Evolutionary conservation across 1,140 invertebrate species (phyloP).

Genomic region (Sipha flava): DNA sequence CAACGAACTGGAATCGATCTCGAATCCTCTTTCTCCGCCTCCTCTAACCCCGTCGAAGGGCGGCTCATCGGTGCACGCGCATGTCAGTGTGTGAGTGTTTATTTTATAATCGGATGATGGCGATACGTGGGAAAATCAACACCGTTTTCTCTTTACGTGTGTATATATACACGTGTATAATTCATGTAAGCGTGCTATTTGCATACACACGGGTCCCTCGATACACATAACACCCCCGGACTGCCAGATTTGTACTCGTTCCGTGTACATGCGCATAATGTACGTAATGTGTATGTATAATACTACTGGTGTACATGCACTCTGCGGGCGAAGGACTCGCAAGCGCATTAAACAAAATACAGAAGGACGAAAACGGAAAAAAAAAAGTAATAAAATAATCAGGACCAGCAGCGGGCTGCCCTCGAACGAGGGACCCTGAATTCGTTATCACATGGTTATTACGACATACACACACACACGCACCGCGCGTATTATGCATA

Average conservation of each 20-base stretch:
- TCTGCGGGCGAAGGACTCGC: background rate
- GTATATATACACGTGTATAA: no score
- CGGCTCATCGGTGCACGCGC: no score
- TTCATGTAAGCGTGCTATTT: conserved; percentile 24
- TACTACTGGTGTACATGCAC: background rate
- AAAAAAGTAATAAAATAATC: background rate
- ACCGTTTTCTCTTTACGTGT: conserved; percentile 17
- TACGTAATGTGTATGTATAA: no score
- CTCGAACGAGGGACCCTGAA: background rate
- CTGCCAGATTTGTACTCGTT: conserved; percentile 6
- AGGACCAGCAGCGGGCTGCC: no score
- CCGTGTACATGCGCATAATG: background rate
- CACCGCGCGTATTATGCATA: no score
- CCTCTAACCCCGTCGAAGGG: background rate
- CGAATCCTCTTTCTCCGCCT: background rate
- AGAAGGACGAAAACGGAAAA: background rate
- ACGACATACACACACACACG: no score
- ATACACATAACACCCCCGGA: conserved; percentile 23
- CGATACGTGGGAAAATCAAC: conserved; percentile 31
- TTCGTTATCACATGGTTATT: background rate
- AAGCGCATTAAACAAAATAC: background rate
- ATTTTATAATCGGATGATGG: conserved; percentile 31
- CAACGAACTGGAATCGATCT: background rate
- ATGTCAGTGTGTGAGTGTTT: background rate
- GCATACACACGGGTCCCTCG: conserved; percentile 12